Percentiles rank a stretch among this genome's conserved stretches.
Conservation (phyloP, 1,140 invertebrate species). For the Pseudomyrmex flavicornis region DNA sequence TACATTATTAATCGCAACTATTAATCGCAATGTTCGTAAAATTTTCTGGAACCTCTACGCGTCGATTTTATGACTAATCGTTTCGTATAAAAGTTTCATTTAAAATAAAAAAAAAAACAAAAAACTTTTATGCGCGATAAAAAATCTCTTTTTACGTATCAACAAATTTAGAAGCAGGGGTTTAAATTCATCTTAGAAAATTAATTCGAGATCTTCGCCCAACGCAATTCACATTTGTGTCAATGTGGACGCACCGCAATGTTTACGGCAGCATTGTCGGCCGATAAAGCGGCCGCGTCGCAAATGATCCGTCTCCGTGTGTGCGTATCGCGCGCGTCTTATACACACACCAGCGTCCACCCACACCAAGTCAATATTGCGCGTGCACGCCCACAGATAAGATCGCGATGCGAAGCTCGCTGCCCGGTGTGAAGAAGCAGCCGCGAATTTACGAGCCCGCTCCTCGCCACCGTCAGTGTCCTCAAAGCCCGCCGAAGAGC, state of each 20-base stretch:
- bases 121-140: no score
- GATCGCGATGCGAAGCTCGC: constrained; percentile 74
- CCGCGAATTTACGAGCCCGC: constrained; percentile 71
- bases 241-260: constrained; percentile 2
- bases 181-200: neutral
- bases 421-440: constrained; percentile 66
- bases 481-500: constrained; percentile 5
- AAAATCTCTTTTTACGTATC: no score
- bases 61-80: no score
- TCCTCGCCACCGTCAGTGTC: neutral
- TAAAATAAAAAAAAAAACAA: no score
- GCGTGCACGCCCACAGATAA: constrained; percentile 72
- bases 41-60: no score
- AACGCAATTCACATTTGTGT: neutral
- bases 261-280: constrained; percentile 48
- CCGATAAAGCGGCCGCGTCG: constrained; percentile 70
- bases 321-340: constrained; percentile 23
- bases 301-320: constrained; percentile 41
- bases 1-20: neutral
- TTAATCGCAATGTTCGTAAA: neutral
- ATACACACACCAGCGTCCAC: constrained; percentile 7
- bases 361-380: constrained; percentile 55
- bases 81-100: no score
- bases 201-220: neutral
- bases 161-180: neutral